A percentile compares a stretch with the other conserved stretches of the same genome.
phyloP scores from a whole-genome alignment of 2,797 vertebrate genomes.

The Lepus oiostolus region DNA sequence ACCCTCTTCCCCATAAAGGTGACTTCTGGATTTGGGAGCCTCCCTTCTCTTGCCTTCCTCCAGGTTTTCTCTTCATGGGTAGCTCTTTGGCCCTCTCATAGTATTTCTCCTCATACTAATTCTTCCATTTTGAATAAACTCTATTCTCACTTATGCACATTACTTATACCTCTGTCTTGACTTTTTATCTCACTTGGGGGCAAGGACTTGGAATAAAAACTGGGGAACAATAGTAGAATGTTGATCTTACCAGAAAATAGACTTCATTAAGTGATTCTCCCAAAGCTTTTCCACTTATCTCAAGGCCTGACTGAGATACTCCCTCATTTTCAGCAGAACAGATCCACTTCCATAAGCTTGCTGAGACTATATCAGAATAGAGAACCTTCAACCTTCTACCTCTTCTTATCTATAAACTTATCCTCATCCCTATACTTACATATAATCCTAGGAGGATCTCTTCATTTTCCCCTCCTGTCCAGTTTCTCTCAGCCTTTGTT shows the following conservation, averaged over 20 bases:
- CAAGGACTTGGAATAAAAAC: no score
- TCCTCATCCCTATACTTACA: neutral
- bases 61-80: no score
- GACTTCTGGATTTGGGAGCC: no score
- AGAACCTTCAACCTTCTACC: conserved; percentile 14
- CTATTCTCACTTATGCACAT: no score
- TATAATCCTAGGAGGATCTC: neutral
- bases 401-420: neutral
- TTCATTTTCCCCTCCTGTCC: neutral
- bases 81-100: no score
- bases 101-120: no score
- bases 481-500: conserved; percentile 5
- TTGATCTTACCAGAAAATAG: conserved; percentile 1
- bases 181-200: no score
- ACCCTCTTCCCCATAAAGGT: no score
- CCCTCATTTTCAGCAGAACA: conserved; percentile 53
- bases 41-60: no score
- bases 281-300: neutral
- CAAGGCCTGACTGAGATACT: conserved; percentile 4
- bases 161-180: no score
- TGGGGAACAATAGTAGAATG: neutral
- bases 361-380: neutral
- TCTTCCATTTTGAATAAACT: no score
- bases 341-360: neutral
- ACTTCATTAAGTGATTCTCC: neutral